These are phyloP conservation scores for Ostrea denselamellosa DNA, from an alignment of 1,140 invertebrate species.

Conservation along the genomic window DNA sequence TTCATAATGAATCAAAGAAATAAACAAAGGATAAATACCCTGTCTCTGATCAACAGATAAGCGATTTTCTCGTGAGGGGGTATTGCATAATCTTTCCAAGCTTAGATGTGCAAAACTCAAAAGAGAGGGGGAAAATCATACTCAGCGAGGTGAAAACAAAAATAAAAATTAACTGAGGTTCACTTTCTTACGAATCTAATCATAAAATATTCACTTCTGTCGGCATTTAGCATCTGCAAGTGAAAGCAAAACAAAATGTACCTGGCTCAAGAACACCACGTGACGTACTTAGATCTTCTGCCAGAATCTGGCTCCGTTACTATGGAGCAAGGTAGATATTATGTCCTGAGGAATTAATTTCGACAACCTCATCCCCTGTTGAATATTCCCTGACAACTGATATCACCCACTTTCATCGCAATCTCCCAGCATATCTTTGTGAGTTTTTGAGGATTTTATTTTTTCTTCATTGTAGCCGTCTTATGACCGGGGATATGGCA, in stretches of 20 bases:
- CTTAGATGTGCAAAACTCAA: background rate
- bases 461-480: constrained; percentile 55
- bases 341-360: constrained; percentile 24
- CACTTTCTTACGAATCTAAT: constrained; percentile 18
- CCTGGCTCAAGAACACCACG: constrained; percentile 10
- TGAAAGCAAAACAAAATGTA: constrained; percentile 34
- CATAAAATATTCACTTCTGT: constrained; percentile 5
- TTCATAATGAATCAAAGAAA: constrained; percentile 35
- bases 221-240: constrained; percentile 19
- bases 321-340: constrained; percentile 22
- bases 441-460: constrained; percentile 33
- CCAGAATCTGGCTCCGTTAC: constrained; percentile 38
- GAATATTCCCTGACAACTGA: constrained; percentile 27
- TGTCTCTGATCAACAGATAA: background rate
- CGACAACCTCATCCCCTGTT: constrained; percentile 6
- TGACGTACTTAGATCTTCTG: constrained; percentile 30
- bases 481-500: constrained; percentile 60
- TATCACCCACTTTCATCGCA: constrained; percentile 29
- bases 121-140: background rate
- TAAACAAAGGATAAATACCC: background rate
- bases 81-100: background rate
- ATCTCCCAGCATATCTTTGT: background rate
- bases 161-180: background rate
- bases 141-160: background rate
- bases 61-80: constrained; percentile 6